Percentiles rank a stretch among this genome's conserved stretches.
Conservation (phyloP, 2,888 invertebrate genomes). For the Hirtodrosophila histrioides region DNA sequence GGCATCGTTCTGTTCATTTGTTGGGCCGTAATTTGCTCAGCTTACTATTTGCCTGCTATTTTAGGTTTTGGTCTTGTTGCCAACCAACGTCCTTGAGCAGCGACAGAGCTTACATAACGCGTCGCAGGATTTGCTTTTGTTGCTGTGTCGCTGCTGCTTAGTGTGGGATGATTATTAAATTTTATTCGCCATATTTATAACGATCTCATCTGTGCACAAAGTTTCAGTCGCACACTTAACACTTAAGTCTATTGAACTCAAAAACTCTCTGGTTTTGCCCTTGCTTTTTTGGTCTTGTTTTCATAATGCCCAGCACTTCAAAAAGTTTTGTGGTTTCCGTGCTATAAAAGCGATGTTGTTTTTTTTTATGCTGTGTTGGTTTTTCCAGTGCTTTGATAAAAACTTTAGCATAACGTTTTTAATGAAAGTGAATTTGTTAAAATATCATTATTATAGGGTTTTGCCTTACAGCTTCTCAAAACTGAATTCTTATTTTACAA, state of each 20-base stretch:
- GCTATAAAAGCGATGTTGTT: conserved; percentile 10
- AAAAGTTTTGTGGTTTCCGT: conserved; percentile 28
- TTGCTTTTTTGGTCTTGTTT: background rate
- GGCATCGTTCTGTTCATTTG: conserved; percentile 6
- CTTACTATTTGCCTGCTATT: conserved; percentile 44
- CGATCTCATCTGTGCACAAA: conserved; percentile 33
- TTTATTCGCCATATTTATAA: conserved; percentile 35
- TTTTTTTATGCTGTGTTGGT: conserved; percentile 13
- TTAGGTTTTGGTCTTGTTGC: conserved; percentile 50
- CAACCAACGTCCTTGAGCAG: conserved; percentile 49
- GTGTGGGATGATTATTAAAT: conserved; percentile 46
- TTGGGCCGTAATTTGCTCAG: background rate
- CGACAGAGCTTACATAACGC: conserved; percentile 61
- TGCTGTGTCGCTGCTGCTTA: conserved; percentile 4
- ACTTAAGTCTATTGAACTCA: conserved; percentile 51
- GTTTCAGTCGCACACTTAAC: conserved; percentile 32
- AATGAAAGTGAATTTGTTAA: too few relatives aligned
- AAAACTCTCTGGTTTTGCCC: conserved; percentile 1
- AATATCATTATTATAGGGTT: too few relatives aligned
- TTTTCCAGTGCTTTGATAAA: conserved; percentile 4
- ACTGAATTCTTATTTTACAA: too few relatives aligned
- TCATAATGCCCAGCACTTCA: conserved; percentile 8
- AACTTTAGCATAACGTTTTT: conserved; percentile 15
- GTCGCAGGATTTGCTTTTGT: background rate
- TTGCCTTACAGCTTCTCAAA: too few relatives aligned